A percentile compares a stretch with the other conserved stretches of the same genome.
Evolutionary conservation across 2,888 invertebrate genomes (phyloP).

Genomic region (Drosophila formosana): DNA sequence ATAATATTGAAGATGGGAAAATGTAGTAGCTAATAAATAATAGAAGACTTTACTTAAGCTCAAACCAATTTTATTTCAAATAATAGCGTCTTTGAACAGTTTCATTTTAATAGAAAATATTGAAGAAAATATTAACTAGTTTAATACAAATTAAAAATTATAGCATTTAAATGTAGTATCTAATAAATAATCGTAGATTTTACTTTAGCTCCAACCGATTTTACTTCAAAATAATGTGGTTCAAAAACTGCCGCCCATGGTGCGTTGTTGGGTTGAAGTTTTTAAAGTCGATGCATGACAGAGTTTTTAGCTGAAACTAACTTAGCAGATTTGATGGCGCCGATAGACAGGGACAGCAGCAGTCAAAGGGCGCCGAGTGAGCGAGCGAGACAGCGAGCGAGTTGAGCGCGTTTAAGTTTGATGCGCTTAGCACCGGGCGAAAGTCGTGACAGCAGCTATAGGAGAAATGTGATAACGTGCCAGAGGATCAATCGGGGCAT

Average conservation of each 20-base stretch:
- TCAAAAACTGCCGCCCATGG: constrained; percentile 20
- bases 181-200: too few species aligned
- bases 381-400: neutral
- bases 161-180: too few species aligned
- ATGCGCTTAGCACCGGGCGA: constrained; percentile 18
- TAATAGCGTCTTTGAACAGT: too few species aligned
- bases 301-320: constrained; percentile 25
- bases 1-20: too few species aligned
- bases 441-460: constrained; percentile 44
- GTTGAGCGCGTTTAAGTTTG: constrained; percentile 26
- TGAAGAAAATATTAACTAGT: too few species aligned
- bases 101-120: too few species aligned
- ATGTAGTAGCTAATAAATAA: too few species aligned
- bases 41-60: too few species aligned
- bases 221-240: neutral
- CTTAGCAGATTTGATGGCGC: constrained; percentile 29
- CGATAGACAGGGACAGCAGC: constrained; percentile 6
- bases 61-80: too few species aligned
- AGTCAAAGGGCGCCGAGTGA: neutral
- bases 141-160: too few species aligned
- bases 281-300: constrained; percentile 9
- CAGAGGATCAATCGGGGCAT: constrained; percentile 12
- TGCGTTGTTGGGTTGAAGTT: constrained; percentile 8
- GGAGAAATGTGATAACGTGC: constrained; percentile 43
- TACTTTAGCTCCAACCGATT: neutral